A percentile compares a stretch with the other conserved stretches of the same genome.
phyloP scores from a whole-genome alignment of 1,140 invertebrate genomes.

The Archegozetes longisetosus region DNA sequence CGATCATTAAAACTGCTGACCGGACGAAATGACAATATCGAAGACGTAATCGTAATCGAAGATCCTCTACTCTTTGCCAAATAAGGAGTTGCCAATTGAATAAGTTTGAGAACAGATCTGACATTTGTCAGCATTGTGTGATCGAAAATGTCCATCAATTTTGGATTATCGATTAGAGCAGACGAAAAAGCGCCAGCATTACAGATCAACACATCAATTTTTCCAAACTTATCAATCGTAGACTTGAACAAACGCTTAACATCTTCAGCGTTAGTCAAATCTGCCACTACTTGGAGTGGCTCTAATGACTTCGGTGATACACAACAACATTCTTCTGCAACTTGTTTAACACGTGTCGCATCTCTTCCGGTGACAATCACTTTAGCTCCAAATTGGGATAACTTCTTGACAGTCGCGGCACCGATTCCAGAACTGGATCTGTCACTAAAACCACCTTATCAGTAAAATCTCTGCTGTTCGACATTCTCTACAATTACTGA shows the following conservation, averaged over 20 bases:
- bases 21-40: neutral
- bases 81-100: neutral
- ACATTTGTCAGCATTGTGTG: conserved; percentile 6
- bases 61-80: neutral
- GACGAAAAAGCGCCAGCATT: conserved; percentile 11
- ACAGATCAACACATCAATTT: conserved; percentile 27
- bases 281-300: conserved; percentile 45
- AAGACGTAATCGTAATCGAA: conserved; percentile 1
- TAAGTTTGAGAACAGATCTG: neutral
- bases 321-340: neutral
- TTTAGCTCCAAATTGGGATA: conserved; percentile 44
- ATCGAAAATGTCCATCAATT: conserved; percentile 2
- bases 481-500: too few relatives aligned
- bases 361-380: conserved; percentile 57
- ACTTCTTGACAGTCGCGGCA: conserved; percentile 50
- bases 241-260: conserved; percentile 65
- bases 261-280: conserved; percentile 71
- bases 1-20: neutral
- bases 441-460: conserved; percentile 6
- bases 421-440: conserved; percentile 65
- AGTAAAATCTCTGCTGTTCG: neutral
- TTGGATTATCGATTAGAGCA: neutral
- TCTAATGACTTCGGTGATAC: conserved; percentile 3
- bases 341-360: conserved; percentile 36
- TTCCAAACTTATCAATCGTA: conserved; percentile 79